Percentiles rank a stretch among this genome's conserved stretches.
phyloP scores from a whole-genome alignment of 2,888 invertebrate species.

The Malachius bipustulatus region DNA sequence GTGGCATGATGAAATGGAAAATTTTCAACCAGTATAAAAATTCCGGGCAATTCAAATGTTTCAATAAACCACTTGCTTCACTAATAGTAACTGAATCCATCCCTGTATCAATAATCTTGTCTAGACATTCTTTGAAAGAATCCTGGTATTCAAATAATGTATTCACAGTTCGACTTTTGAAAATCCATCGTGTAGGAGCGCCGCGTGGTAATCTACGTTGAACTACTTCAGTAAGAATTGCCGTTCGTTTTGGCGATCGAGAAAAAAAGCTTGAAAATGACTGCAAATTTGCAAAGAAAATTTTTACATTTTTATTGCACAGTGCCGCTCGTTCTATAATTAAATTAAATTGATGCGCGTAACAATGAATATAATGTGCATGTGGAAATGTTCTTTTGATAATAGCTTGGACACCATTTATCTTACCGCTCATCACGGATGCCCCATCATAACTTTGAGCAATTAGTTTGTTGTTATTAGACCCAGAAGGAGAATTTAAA shows the following conservation, averaged over 20 bases:
- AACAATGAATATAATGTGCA: slow-evolving; percentile 21
- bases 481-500: too few relatives aligned
- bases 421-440: slow-evolving; percentile 20
- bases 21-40: slow-evolving; percentile 16
- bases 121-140: slow-evolving; percentile 18
- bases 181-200: slow-evolving; percentile 19
- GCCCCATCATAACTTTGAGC: slow-evolving; percentile 27
- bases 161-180: slow-evolving; percentile 19
- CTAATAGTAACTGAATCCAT: slow-evolving; percentile 11
- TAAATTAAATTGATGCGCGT: slow-evolving; percentile 21
- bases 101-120: slow-evolving; percentile 17
- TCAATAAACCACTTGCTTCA: slow-evolving; percentile 12
- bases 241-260: slow-evolving; percentile 11
- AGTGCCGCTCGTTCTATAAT: slow-evolving; percentile 16
- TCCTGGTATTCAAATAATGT: slow-evolving; percentile 17
- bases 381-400: slow-evolving; percentile 17
- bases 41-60: slow-evolving; percentile 9
- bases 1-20: slow-evolving; percentile 16
- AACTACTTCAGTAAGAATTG: slow-evolving; percentile 16
- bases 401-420: slow-evolving; percentile 21
- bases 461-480: slow-evolving; percentile 17
- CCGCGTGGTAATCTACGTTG: slow-evolving; percentile 13
- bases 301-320: slow-evolving; percentile 11
- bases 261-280: slow-evolving; percentile 15
- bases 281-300: slow-evolving; percentile 20